Conservation (phyloP, 2,888 invertebrate species). For the Glaucopsyche alexis region DNA sequence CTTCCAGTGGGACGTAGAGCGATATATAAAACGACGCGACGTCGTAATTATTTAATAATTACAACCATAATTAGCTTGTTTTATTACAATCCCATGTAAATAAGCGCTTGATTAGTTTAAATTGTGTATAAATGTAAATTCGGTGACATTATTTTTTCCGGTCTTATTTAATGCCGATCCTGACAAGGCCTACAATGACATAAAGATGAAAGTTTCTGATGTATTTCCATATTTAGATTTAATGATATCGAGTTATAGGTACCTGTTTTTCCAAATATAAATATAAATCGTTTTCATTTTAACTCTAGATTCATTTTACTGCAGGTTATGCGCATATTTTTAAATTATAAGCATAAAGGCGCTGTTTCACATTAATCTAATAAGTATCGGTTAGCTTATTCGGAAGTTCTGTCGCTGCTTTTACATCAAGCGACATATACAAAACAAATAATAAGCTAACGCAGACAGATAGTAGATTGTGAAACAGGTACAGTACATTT, state of each 20-base stretch:
- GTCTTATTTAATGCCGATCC: not conserved
- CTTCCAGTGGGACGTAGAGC: not conserved
- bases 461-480: too few relatives aligned
- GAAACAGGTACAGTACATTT: too few relatives aligned
- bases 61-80: not conserved
- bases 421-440: too few relatives aligned
- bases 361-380: too few relatives aligned
- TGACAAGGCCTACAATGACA: not conserved
- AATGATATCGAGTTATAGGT: not conserved
- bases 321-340: too few relatives aligned
- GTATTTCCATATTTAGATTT: constrained; percentile 18
- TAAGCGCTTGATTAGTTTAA: not conserved
- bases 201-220: constrained; percentile 14
- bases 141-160: constrained; percentile 12
- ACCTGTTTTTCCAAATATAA: not conserved
- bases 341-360: not conserved
- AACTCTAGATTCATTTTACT: not conserved
- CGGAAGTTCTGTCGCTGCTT: too few relatives aligned
- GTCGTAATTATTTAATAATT: not conserved
- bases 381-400: too few relatives aligned
- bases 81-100: constrained; percentile 4
- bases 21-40: not conserved
- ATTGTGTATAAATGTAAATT: constrained; percentile 4
- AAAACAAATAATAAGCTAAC: too few relatives aligned
- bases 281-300: not conserved